Base-by-base conservation (phyloP, 2,888 invertebrate genomes). In the Oxycera nigricornis region DNA sequence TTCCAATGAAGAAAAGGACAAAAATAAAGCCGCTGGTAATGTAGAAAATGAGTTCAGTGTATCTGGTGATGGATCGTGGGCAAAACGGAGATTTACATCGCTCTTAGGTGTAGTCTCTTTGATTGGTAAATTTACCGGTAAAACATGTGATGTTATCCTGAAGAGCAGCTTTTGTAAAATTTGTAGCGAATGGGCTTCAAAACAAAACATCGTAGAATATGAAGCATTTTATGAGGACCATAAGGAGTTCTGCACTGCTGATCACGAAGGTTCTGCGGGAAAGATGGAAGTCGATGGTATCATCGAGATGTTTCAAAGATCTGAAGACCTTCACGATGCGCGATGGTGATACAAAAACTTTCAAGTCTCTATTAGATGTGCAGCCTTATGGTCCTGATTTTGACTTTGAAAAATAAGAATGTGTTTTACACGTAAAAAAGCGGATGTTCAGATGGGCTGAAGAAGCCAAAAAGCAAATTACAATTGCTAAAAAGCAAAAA, bases 201-300 rank as follows among this genome's bases (percentile, higher is more conserved):
- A 65, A 41, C 9, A 7, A 22, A 41, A 65, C 46, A 41, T 39
- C 20, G 35, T 22, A 35, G 39, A 62, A 35, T 62, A 20, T 20
- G 39, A 62, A 35, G 39, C 14, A 20, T 62, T n/a, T n/a, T 35
- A 62, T n/a, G 62, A 62, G 39, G 35, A 31, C 14, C 62, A 62
- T 22, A 35, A 35, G 7, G 4, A 31, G 35, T 35, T 1, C 20
- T 68, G 68, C 30, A 31, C 39, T 9, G 39, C 72, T 62, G 78
- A 78, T 74, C 77, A 78, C 73, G 57, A 75, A 57, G 74, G 77
- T 62, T 76, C 74, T 59, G 52, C 79, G 14, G 78, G 78, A n/a
- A 79, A 77, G 67, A 79, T 79, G 79, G 79, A 79, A 73, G 74
- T 79, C 4, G 77, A 76, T 57, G 72, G 74, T 14, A 61, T 79